Conservation (phyloP, 2,113 vertebrate genomes). For the Oryzias woworae region DNA sequence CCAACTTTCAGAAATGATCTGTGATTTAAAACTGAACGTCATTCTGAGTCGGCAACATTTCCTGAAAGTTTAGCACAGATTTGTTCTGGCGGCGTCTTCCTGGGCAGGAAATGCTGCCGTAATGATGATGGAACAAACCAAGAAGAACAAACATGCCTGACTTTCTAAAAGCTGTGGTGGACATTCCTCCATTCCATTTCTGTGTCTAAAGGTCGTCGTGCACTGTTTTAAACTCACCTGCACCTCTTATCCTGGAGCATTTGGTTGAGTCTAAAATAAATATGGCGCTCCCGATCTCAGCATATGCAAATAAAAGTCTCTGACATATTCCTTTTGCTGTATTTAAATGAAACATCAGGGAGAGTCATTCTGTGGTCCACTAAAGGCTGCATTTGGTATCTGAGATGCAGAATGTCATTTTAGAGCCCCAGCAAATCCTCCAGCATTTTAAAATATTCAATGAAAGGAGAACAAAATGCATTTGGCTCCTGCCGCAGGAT, state of each 20-base stretch:
- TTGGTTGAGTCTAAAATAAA: no score
- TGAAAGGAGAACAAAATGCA: not conserved
- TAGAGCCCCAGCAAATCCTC: not conserved
- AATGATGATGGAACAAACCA: not conserved
- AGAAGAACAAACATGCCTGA: no score
- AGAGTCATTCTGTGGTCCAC: constrained; percentile 1
- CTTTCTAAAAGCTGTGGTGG: no score
- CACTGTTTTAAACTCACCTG: not conserved
- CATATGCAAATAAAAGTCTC: not conserved
- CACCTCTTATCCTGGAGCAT: not conserved
- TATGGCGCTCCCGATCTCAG: not conserved
- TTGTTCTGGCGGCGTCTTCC: not conserved
- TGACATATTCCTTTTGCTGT: not conserved
- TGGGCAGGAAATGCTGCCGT: not conserved
- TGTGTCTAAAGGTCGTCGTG: not conserved
- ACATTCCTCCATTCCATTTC: no score
- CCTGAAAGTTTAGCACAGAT: not conserved
- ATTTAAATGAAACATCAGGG: not conserved
- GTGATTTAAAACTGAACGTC: not conserved
- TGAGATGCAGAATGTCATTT: not conserved
- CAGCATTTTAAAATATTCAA: constrained; percentile 26
- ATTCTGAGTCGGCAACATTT: not conserved
- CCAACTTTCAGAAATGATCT: no score
- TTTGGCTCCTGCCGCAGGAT: constrained; percentile 11
- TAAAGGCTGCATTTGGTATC: not conserved